Evolutionary conservation across 2,797 vertebrate genomes (phyloP).

Genomic region (Anguilla pacifica): DNA sequence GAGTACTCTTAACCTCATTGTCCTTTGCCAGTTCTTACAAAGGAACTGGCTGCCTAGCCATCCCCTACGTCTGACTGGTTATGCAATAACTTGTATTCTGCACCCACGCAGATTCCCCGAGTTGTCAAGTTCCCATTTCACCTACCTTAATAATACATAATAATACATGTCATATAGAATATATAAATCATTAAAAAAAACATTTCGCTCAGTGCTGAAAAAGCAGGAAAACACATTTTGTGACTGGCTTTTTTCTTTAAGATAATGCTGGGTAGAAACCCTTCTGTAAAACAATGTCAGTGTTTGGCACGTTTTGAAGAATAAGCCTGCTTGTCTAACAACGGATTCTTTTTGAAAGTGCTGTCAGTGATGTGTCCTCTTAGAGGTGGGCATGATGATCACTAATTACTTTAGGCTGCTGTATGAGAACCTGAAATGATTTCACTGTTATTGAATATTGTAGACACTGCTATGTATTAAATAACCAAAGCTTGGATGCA

Average conservation of each 20-base stretch:
- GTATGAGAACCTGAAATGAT: not conserved
- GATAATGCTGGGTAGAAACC: not conserved
- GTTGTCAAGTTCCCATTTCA: too few relatives aligned
- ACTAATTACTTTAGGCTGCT: not conserved
- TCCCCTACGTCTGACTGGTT: too few relatives aligned
- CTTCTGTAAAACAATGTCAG: not conserved
- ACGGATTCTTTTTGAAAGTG: not conserved
- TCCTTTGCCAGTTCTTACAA: too few relatives aligned
- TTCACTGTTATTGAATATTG: not conserved
- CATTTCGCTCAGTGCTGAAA: not conserved
- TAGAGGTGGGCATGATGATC: not conserved
- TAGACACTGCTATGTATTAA: not conserved
- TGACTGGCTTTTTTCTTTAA: not conserved
- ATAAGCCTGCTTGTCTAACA: not conserved
- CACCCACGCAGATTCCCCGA: too few relatives aligned
- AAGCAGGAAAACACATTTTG: not conserved
- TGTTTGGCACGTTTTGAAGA: not conserved
- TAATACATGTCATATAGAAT: too few relatives aligned
- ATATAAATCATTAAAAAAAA: not conserved
- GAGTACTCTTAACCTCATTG: too few relatives aligned
- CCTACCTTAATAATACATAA: too few relatives aligned
- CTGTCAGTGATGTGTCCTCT: not conserved
- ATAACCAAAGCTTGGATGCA: not conserved
- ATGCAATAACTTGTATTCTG: too few relatives aligned
- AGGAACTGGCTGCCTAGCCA: too few relatives aligned